phyloP scores from a whole-genome alignment of 2,797 vertebrate species.

The Poeciliopsis presidionis region DNA sequence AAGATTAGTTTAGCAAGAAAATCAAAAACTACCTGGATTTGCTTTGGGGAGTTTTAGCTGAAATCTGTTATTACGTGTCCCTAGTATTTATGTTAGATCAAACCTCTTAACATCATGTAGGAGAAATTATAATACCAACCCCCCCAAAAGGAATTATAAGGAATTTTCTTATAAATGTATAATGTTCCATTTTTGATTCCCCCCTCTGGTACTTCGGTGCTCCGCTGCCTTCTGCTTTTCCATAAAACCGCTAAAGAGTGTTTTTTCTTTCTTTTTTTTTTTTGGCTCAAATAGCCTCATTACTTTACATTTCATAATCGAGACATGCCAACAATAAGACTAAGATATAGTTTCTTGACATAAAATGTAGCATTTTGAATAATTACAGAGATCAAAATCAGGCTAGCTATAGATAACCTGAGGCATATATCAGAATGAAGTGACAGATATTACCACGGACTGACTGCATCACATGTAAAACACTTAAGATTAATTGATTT shows the following conservation, averaged over 20 bases:
- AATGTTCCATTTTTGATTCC: conserved; percentile 7
- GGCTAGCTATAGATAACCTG: not conserved
- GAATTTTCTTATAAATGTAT: not conserved
- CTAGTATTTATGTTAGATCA: not conserved
- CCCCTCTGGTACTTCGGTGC: not conserved
- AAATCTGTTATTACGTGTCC: not conserved
- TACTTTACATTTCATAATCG: conserved; percentile 29
- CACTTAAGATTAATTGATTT: not conserved
- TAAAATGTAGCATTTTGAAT: conserved; percentile 18
- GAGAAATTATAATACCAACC: not conserved
- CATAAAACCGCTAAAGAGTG: not conserved
- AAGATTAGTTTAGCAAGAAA: not conserved
- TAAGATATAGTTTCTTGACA: conserved; percentile 10
- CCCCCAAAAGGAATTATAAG: not conserved
- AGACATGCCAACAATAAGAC: conserved; percentile 17
- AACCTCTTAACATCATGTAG: conserved; percentile 1
- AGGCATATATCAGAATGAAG: not conserved
- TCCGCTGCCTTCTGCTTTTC: not conserved
- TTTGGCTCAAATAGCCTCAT: conserved; percentile 2
- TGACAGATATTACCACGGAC: conserved; percentile 4
- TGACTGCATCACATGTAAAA: not conserved
- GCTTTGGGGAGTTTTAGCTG: not conserved
- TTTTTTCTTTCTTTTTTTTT: too few relatives aligned
- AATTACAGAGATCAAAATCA: not conserved
- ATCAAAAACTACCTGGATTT: not conserved